A percentile compares a stretch with the other conserved stretches of the same genome.
Conservation (phyloP, 2,888 invertebrate species). For the Thereva unica region DNA sequence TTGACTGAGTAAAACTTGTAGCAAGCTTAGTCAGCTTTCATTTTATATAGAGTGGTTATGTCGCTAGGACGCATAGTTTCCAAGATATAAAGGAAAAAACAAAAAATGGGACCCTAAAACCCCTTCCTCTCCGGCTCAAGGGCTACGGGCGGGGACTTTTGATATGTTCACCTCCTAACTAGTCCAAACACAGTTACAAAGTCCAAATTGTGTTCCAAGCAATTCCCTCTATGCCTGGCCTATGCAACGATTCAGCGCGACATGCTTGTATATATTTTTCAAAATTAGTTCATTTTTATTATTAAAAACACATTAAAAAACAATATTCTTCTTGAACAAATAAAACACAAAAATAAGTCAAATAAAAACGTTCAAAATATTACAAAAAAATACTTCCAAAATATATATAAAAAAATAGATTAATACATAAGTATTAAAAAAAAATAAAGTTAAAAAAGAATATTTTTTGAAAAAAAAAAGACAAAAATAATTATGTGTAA, state of each 20-base stretch:
- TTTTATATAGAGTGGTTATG: no score
- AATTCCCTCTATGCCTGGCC: background rate
- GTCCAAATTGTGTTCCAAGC: no score
- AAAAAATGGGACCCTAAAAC: no score
- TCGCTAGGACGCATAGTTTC: no score
- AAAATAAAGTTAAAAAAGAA: constrained; percentile 15
- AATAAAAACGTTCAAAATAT: background rate
- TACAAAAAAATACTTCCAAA: background rate
- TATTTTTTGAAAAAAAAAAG: constrained; percentile 18
- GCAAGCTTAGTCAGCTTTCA: no score
- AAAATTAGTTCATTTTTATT: background rate
- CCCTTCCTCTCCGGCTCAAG: no score
- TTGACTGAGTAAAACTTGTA: no score
- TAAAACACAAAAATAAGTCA: no score
- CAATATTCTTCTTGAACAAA: background rate
- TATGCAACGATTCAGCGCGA: constrained; percentile 20
- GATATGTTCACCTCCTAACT: no score
- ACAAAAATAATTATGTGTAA: constrained; percentile 13
- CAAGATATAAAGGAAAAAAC: no score
- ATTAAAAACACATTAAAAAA: background rate
- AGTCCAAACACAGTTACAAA: no score
- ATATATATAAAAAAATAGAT: background rate
- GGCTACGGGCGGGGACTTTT: no score
- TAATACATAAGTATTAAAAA: constrained; percentile 11
- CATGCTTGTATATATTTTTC: constrained; percentile 6